A percentile compares a stretch with the other conserved stretches of the same genome.
These are phyloP conservation scores for Merops nubicus DNA, from an alignment of 2,113 vertebrate genomes.

Conservation along the genomic window DNA sequence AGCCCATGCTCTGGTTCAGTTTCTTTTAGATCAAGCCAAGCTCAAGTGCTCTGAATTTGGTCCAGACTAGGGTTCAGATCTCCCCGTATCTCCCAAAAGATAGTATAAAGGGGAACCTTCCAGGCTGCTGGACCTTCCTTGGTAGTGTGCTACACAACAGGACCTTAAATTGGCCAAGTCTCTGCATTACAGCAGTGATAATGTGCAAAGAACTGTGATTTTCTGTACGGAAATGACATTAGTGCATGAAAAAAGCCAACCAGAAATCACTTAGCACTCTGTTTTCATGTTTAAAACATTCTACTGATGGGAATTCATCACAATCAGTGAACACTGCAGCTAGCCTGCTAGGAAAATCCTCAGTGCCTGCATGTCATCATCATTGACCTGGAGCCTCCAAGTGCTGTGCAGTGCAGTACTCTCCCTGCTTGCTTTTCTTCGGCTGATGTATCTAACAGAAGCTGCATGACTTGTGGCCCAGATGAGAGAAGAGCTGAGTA, in stretches of 20 bases:
- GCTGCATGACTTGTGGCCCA: background rate
- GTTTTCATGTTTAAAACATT: conserved; percentile 9
- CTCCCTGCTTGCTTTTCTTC: background rate
- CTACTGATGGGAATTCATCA: background rate
- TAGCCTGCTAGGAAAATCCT: background rate
- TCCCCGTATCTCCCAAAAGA: background rate
- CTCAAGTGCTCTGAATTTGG: background rate
- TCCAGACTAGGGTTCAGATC: background rate
- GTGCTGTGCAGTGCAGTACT: background rate
- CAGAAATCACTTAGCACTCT: background rate
- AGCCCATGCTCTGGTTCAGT: background rate
- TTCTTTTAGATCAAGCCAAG: background rate
- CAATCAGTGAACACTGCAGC: background rate
- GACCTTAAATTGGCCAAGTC: background rate
- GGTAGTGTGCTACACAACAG: background rate
- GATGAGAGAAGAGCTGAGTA: background rate
- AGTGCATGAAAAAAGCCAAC: background rate
- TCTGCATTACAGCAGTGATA: background rate
- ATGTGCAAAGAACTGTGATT: background rate
- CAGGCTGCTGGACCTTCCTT: background rate
- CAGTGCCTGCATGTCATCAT: background rate
- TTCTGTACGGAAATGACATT: background rate
- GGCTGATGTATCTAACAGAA: background rate
- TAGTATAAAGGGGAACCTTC: background rate
- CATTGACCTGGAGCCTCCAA: background rate